Conservation (phyloP, 2,888 invertebrate genomes). For the Melanotus villosus region DNA sequence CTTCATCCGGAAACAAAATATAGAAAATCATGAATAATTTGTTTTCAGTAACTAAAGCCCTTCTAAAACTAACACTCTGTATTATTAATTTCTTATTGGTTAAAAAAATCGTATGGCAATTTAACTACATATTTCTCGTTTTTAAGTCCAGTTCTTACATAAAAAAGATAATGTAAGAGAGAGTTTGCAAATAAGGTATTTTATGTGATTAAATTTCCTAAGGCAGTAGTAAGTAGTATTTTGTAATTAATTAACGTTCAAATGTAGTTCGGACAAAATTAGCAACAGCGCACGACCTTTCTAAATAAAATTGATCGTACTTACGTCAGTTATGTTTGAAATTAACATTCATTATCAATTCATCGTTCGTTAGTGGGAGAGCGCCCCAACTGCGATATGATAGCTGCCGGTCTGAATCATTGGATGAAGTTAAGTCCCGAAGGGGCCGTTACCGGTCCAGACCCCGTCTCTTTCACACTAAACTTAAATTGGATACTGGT, state of each 20-base stretch:
- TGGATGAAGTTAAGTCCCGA: slow-evolving; percentile 66
- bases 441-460: slow-evolving; percentile 66
- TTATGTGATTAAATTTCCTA: no score
- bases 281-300: slow-evolving; percentile 35
- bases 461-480: slow-evolving; percentile 67
- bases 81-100: no score
- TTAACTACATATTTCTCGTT: no score
- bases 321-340: slow-evolving; percentile 62
- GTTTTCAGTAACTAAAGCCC: no score
- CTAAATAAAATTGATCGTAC: slow-evolving; percentile 61
- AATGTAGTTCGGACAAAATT: slow-evolving; percentile 20
- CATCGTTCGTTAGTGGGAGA: slow-evolving; percentile 56
- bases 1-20: no score
- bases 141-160: no score
- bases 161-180: no score
- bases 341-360: slow-evolving; percentile 66
- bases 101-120: no score
- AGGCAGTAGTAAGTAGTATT: no score
- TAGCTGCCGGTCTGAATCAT: slow-evolving; percentile 67
- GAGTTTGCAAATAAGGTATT: no score
- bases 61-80: no score
- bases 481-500: slow-evolving; percentile 70
- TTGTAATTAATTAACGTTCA: not conserved
- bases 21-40: no score
- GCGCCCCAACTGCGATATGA: slow-evolving; percentile 61